These are phyloP conservation scores for Amyelois transitella DNA, from an alignment of 1,140 invertebrate genomes.

Conservation along the genomic window DNA sequence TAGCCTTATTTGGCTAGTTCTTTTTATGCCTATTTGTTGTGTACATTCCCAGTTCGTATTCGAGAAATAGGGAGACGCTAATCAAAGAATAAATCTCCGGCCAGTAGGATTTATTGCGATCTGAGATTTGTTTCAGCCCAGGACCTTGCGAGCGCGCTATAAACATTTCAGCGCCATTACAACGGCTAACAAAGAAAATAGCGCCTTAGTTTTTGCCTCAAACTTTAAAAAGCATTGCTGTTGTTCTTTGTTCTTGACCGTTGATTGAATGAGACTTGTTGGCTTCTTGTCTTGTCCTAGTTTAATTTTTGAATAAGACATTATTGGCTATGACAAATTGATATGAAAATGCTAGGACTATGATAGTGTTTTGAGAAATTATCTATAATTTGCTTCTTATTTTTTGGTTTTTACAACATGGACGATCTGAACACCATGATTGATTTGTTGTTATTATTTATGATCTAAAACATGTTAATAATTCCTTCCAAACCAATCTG, in stretches of 20 bases:
- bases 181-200: conserved; percentile 33
- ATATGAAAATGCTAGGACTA: too few relatives aligned
- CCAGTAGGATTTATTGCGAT: conserved; percentile 37
- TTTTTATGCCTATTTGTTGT: conserved; percentile 19
- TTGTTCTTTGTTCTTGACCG: conserved; percentile 22
- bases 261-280: conserved; percentile 21
- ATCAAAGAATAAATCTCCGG: conserved; percentile 42
- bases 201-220: conserved; percentile 35
- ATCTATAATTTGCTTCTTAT: too few relatives aligned
- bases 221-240: conserved; percentile 42
- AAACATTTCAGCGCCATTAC: conserved; percentile 49
- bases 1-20: neutral
- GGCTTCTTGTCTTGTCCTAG: neutral
- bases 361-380: too few relatives aligned
- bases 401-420: too few relatives aligned
- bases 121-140: conserved; percentile 38
- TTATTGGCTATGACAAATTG: too few relatives aligned
- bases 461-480: too few relatives aligned
- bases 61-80: conserved; percentile 30
- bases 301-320: too few relatives aligned
- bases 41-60: conserved; percentile 14
- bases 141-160: conserved; percentile 32
- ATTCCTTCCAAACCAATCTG: too few relatives aligned
- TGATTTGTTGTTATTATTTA: too few relatives aligned
- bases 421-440: too few relatives aligned